Evolutionary conservation across 1,140 invertebrate species (phyloP).

Genomic region (Macrobrachium nipponense): DNA sequence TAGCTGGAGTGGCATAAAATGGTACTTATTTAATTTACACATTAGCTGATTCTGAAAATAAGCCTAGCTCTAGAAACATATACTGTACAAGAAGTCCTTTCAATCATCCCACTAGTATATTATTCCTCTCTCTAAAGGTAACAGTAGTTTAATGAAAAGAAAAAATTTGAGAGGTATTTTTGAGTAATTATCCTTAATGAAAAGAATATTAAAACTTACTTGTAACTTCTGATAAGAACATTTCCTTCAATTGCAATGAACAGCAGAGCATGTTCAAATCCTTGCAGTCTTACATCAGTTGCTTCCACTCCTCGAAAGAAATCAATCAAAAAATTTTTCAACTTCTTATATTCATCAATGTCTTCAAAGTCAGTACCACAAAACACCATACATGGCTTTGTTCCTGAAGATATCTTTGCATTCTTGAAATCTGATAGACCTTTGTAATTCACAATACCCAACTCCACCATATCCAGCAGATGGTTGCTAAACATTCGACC

Average conservation of each 20-base stretch:
- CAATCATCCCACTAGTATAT: too few species aligned
- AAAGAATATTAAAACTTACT: slow-evolving; percentile 68
- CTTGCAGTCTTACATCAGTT: slow-evolving; percentile 85
- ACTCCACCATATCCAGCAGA: slow-evolving; percentile 95
- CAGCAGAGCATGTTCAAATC: slow-evolving; percentile 91
- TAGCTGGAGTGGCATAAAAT: too few species aligned
- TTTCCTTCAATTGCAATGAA: slow-evolving; percentile 86
- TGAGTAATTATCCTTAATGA: too few species aligned
- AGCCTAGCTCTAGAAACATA: too few species aligned
- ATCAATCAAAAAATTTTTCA: slow-evolving; percentile 92
- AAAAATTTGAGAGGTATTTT: too few species aligned
- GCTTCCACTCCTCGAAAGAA: slow-evolving; percentile 91
- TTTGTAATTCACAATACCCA: slow-evolving; percentile 88
- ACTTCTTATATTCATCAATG: slow-evolving; percentile 78
- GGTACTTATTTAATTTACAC: too few species aligned
- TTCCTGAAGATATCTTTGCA: slow-evolving; percentile 82
- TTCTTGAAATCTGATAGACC: slow-evolving; percentile 83
- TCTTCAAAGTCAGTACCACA: slow-evolving; percentile 92
- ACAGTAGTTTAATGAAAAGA: too few species aligned
- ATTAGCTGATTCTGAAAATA: too few species aligned
- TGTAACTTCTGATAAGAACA: slow-evolving; percentile 89
- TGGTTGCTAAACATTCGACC: slow-evolving; percentile 89
- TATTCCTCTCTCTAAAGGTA: too few species aligned
- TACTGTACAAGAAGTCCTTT: too few species aligned
- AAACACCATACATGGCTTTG: slow-evolving; percentile 93